Evolutionary conservation across 2,113 vertebrate genomes (phyloP), one percentile per base, ranked within the genome.

Genomic region (Myrmophylax atrothorax): DNA sequence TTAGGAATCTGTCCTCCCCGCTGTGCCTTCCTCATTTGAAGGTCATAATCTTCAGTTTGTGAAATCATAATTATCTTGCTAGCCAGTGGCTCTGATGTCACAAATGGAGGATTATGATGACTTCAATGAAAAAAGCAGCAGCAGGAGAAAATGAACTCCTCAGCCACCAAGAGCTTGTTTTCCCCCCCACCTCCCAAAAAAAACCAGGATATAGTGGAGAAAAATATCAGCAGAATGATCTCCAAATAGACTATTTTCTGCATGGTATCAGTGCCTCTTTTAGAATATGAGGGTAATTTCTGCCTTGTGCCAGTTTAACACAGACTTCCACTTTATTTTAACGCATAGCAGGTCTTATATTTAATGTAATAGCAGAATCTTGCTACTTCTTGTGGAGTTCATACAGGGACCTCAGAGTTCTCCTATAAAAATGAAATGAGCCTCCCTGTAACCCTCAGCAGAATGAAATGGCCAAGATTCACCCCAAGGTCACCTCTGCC

Each of bases 81-180:
- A 88, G 95, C 93, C 94, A 77, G 80, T 31, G 90, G 75, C 81
- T 95, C 92, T 96, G 96, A 97, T 95, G 97, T 97, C 96, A 97
- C 75, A 96, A 97, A 96, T 76, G 89, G 96, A 90, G 44, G 95
- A 96, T 81, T 87, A 96, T 87, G 94, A 93, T 89, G 95, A 91
- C 95, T 96, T 96, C 95, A 95, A 95, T 94, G 96, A 87, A 94
- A 83, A 78, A 91, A 63, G 81, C 79, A 97, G 90, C 96, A 97
- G 96, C 4, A 0, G 93, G 90, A 93, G 89, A 91, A 93, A 94
- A 97, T 97, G 86, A 96, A 94, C 92, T 93, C 44, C 62, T 83
- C 94, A n/a, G 90, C 35, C 80, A 86, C 81, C 1, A 3, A 82
- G 50, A 93, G 91, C 56, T 70, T 73, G 84, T 85, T 92, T 94